Conservation (phyloP, 1,140 invertebrate genomes). For the Cylas formicarius region DNA sequence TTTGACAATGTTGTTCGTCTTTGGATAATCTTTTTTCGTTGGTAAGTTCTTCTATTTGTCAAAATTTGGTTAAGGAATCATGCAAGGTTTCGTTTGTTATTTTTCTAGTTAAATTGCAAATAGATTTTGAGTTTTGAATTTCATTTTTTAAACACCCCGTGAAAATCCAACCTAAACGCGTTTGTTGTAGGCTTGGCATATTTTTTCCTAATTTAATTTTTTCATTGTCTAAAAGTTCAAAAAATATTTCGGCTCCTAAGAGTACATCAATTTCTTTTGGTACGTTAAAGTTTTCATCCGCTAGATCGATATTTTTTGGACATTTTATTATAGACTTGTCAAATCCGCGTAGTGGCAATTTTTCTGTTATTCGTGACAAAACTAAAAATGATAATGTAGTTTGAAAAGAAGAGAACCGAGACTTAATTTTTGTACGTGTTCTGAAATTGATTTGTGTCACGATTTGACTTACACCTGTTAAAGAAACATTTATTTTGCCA, state of each 20-base stretch:
- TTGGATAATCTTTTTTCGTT: conserved; percentile 6
- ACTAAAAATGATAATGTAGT: conserved; percentile 6
- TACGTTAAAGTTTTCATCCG: conserved; percentile 28
- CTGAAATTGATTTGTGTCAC: conserved; percentile 2
- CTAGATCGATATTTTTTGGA: conserved; percentile 18
- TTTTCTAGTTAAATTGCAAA: not conserved
- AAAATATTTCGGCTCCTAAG: conserved; percentile 33
- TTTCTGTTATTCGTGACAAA: conserved; percentile 2
- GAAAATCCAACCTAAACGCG: conserved; percentile 33
- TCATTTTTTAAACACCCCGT: conserved; percentile 4
- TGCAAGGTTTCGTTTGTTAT: conserved; percentile 10
- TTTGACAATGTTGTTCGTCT: conserved; percentile 8
- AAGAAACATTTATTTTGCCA: conserved; percentile 6
- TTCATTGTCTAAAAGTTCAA: conserved; percentile 28
- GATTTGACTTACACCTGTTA: conserved; percentile 6
- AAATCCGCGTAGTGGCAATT: conserved; percentile 13
- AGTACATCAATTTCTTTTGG: conserved; percentile 31
- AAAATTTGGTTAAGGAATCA: conserved; percentile 13
- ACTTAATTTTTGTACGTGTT: not conserved
- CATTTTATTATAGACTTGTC: conserved; percentile 5
- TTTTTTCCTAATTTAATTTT: conserved; percentile 23
- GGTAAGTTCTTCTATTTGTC: conserved; percentile 10
- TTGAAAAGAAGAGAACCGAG: conserved; percentile 4
- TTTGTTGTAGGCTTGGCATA: conserved; percentile 30
- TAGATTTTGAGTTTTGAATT: not conserved